Evolutionary conservation across 2,888 invertebrate species (phyloP).

Genomic region (Sepioteuthis lessoniana): DNA sequence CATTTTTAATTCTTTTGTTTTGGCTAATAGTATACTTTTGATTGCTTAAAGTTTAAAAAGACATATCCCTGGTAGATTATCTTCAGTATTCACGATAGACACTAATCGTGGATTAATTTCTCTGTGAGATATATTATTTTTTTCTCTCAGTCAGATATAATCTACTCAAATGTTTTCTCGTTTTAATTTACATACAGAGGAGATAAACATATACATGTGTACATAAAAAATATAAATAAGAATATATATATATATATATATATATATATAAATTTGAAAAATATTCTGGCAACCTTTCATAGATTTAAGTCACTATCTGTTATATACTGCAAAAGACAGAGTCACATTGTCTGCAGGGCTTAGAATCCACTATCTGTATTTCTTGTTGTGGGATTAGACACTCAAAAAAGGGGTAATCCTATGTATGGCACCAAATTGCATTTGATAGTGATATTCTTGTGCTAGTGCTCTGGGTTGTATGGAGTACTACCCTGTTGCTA

Average conservation of each 20-base stretch:
- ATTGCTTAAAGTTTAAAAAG: background rate
- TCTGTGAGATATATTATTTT: background rate
- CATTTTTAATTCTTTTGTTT: slow-evolving; percentile 25
- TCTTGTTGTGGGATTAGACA: too few relatives aligned
- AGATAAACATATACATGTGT: background rate
- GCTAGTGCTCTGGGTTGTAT: too few relatives aligned
- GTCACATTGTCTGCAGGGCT: too few relatives aligned
- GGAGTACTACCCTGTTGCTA: too few relatives aligned
- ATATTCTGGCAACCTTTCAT: too few relatives aligned
- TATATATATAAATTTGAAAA: background rate
- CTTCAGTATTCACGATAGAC: background rate
- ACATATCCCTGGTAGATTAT: background rate
- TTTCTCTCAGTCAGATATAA: too few relatives aligned
- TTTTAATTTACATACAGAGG: background rate
- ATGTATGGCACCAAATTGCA: too few relatives aligned
- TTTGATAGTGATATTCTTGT: too few relatives aligned
- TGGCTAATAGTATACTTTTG: background rate
- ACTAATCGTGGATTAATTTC: background rate
- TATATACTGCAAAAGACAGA: too few relatives aligned
- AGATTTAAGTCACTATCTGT: too few relatives aligned
- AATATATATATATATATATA: background rate
- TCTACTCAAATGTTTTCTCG: background rate
- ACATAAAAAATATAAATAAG: background rate
- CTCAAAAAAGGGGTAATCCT: too few relatives aligned
- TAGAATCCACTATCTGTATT: too few relatives aligned